Base-by-base conservation (phyloP, 2,113 vertebrate species). In the Motacilla alba region DNA sequence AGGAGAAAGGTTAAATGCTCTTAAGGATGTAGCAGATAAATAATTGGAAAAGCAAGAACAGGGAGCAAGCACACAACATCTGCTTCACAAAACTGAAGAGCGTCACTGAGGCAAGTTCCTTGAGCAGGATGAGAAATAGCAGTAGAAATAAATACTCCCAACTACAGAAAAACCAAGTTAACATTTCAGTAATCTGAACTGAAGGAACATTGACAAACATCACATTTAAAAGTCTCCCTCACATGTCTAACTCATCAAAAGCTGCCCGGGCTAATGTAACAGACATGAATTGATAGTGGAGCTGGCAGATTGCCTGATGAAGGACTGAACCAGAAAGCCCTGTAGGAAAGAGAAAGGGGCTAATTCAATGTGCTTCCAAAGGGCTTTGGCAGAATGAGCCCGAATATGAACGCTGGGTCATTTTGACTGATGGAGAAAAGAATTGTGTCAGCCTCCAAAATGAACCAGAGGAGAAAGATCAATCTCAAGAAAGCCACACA, bases 281-380 rank as follows among this genome's bases (percentile, higher is more conserved):
- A 47, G 94, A 89, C 93, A 89, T 5, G 58, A 90, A 96, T 78
- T 95, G 93, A 96, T 92, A 94, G 72, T 67, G 68, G 77, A 72
- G 90, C 23, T 96, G 96, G 96, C 94, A 94, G 92, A 69, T n/a
- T 80, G 90, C 94, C 96, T 86, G 92, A 88, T 88, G 92, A 81
- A 92, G 93, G 85, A 88, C 93, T 92, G 88, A 88, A 93, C 6
- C 88, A 93, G 81, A 93, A 89, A 89, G 68, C 74, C 94, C 94
- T 91, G 39, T 19, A 96, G 94, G 96, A 96, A 93, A 88, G 90
- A 95, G 78, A 95, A 88, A 90, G 56, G 84, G 47, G 83, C 87
- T 93, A 92, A 95, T 95, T 76, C 95, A 80, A 52, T 88, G 85
- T 76, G 64, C 58, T 87, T 72, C 46, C 77, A 64, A 68, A 94